These are phyloP conservation scores for Enteromius afrohamiltoni DNA, from an alignment of 2,797 vertebrate species.

Conservation along the genomic window DNA sequence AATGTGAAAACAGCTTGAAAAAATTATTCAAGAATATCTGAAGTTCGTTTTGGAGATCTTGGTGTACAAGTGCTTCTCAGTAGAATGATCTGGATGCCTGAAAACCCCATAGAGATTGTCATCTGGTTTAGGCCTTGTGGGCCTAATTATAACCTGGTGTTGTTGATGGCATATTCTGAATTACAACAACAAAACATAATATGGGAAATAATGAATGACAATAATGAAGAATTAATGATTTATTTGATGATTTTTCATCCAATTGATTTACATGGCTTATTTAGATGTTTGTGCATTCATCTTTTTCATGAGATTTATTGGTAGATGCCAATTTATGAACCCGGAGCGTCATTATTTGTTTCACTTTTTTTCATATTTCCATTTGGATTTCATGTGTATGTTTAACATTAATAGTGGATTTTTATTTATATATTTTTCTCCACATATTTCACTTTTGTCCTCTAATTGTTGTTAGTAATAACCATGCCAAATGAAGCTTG, in stretches of 20 bases:
- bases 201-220: background rate
- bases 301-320: background rate
- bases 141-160: conserved; percentile 28
- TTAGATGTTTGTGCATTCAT: background rate
- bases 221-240: background rate
- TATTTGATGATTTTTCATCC: background rate
- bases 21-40: background rate
- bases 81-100: conserved; percentile 11
- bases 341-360: background rate
- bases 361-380: background rate
- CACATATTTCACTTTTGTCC: background rate
- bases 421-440: background rate
- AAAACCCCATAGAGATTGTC: conserved; percentile 13
- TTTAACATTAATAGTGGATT: conserved; percentile 2
- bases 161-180: conserved; percentile 1
- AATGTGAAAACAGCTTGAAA: background rate
- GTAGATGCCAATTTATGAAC: background rate
- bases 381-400: background rate
- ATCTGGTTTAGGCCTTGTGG: conserved; percentile 24
- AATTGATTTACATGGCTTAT: background rate
- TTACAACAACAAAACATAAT: conserved; percentile 14
- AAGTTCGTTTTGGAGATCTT: background rate
- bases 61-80: background rate
- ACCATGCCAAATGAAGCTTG: conserved; percentile 31
- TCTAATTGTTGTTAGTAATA: conserved; percentile 9